phyloP scores from a whole-genome alignment of 2,113 vertebrate genomes.

The Hyperopisus bebe region DNA sequence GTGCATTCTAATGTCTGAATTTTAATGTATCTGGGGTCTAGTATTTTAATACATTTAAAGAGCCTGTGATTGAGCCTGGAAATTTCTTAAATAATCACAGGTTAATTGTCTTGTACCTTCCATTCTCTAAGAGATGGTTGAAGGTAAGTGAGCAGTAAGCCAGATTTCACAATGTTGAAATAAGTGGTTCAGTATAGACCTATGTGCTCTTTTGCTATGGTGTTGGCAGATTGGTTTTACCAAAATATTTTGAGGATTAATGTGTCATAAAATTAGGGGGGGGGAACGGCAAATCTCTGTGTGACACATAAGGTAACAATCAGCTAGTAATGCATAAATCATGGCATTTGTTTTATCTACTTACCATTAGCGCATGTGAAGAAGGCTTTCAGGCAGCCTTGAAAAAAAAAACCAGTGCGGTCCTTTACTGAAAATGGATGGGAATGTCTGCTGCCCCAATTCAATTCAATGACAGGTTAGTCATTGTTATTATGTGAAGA shows the following conservation, averaged over 20 bases:
- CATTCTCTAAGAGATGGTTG: background rate
- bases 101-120: background rate
- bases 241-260: background rate
- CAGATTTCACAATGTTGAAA: background rate
- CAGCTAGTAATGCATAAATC: background rate
- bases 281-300: background rate
- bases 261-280: background rate
- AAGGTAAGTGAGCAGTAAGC: background rate
- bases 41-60: background rate
- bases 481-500: background rate
- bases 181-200: background rate
- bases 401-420: background rate
- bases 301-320: background rate
- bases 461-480: background rate
- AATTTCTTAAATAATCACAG: background rate
- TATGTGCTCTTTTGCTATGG: background rate
- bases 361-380: background rate
- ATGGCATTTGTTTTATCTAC: background rate
- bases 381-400: background rate
- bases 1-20: background rate
- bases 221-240: background rate
- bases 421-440: background rate
- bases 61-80: background rate
- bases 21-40: background rate
- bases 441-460: background rate